phyloP scores from a whole-genome alignment of 2,888 invertebrate genomes.

The Brachyptera putata region DNA sequence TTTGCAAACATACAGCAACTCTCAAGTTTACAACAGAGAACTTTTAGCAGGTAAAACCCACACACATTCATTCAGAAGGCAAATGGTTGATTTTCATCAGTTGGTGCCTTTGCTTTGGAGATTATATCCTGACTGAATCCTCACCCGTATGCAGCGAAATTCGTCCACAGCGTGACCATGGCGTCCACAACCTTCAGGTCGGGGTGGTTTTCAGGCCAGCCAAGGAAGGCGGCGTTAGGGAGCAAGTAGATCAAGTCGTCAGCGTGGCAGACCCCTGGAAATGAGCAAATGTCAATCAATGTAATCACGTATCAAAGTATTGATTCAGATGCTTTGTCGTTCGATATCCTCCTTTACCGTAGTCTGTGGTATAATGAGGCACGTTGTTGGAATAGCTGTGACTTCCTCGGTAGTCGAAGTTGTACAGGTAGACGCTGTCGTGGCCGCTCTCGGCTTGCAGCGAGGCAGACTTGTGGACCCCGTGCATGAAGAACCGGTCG shows the following conservation, averaged over 20 bases:
- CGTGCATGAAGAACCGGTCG: conserved; percentile 49
- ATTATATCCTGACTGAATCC: too few species aligned
- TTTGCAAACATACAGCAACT: too few species aligned
- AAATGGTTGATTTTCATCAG: too few species aligned
- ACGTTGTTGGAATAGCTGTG: conserved; percentile 46
- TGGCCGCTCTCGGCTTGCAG: conserved; percentile 40
- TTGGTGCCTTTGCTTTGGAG: too few species aligned
- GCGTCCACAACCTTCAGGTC: conserved; percentile 43
- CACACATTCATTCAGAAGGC: too few species aligned
- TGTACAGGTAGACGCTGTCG: conserved; percentile 48
- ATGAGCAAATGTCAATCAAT: neutral
- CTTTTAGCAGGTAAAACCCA: too few species aligned
- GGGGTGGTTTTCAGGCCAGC: conserved; percentile 40
- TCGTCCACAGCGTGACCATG: conserved; percentile 46
- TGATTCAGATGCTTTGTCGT: too few species aligned
- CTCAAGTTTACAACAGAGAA: too few species aligned
- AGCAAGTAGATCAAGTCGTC: conserved; percentile 53
- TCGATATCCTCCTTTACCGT: too few species aligned
- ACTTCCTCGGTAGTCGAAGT: conserved; percentile 47
- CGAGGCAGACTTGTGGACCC: conserved; percentile 41
- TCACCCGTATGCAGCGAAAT: conserved; percentile 50
- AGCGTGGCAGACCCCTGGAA: conserved; percentile 47
- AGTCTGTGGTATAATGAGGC: conserved; percentile 38
- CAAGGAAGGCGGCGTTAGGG: conserved; percentile 45
- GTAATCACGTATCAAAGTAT: neutral